Evolutionary conservation across 1,140 invertebrate species (phyloP), one percentile per base, ranked within the genome.

Genomic region (Ips nitidus): DNA sequence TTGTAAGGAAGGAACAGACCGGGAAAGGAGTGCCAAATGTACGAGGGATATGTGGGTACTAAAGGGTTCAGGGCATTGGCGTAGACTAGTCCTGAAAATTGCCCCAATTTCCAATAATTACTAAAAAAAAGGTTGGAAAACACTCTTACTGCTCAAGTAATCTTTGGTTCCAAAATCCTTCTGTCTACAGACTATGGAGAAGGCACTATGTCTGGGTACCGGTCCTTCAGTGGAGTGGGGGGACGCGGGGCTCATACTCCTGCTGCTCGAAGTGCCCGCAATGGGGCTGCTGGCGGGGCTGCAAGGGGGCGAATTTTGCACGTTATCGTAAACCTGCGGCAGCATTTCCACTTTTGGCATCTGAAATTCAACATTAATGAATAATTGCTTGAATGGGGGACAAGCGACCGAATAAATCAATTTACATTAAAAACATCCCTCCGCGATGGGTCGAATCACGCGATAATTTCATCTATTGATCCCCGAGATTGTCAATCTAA

Each of bases 11-110:
- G 75, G 67, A 80, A 80, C 45, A 81, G 67, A 37, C 77, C 76
- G 37, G 74, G 77, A 22, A 83, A 73, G 0, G 78, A 80, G 60
- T 82, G 81, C 82, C 81, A 83, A 53, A 80, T 76, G 69, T 82
- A 82, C 6, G 80, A 78, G 37, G 79, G 76, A 69, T 81, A 82
- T 43, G 74, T 73, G 8, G 78, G 76, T 37, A 80, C 77, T 63
- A 79, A 71, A 64, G 78, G 80, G 63, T 77, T 82, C 69, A 80
- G 70, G 41, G 77, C 78, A 66, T 76, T 77, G 47, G 76, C 79
- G 66, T 80, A 82, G 79, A 82, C 79, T 68, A 82, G 60, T 47
- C 80, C 78, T 47, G 61, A 73, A 65, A 66, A 66, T 69, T 8
- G 52, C 22, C 22, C 22, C 22, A 22, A 22, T 22, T 22, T 22